A percentile compares a stretch with the other conserved stretches of the same genome.
These are phyloP conservation scores for Xestobium rufovillosum DNA, from an alignment of 2,888 invertebrate species.

Conservation along the genomic window DNA sequence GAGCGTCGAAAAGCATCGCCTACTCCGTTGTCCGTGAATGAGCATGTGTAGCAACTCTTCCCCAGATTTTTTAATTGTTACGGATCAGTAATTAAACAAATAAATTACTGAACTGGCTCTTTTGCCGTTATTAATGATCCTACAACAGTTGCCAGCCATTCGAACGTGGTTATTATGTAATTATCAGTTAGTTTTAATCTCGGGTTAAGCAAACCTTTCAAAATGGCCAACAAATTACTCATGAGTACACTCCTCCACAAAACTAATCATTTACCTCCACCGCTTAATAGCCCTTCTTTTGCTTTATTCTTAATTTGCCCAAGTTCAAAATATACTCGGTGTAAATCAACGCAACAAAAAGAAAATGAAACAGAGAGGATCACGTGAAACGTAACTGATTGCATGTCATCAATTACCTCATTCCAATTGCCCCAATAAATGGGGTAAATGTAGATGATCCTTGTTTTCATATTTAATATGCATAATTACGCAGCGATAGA, in stretches of 20 bases:
- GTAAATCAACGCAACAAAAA: too few relatives aligned
- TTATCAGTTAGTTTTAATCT: constrained; percentile 49
- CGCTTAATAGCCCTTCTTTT: too few relatives aligned
- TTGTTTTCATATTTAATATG: too few relatives aligned
- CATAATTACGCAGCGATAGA: too few relatives aligned
- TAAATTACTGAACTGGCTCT: constrained; percentile 45
- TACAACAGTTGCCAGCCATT: constrained; percentile 41
- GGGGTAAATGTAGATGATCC: too few relatives aligned
- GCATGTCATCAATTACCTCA: too few relatives aligned
- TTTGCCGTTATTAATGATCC: constrained; percentile 44
- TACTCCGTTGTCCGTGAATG: constrained; percentile 22
- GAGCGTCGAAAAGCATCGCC: constrained; percentile 24
- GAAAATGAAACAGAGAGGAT: too few relatives aligned
- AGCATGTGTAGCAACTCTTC: neutral
- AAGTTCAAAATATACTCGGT: too few relatives aligned
- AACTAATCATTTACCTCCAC: too few relatives aligned
- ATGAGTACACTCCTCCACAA: constrained; percentile 31
- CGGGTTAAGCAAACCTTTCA: constrained; percentile 48
- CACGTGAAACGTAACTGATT: too few relatives aligned
- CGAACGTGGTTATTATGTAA: constrained; percentile 47
- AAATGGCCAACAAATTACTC: constrained; percentile 45
- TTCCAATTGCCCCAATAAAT: too few relatives aligned
- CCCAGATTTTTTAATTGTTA: constrained; percentile 40
- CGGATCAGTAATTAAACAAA: constrained; percentile 47
- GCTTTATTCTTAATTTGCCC: too few relatives aligned